Base-by-base conservation (phyloP, 2,888 invertebrate species). In the Brachynemurus nebulosus region DNA sequence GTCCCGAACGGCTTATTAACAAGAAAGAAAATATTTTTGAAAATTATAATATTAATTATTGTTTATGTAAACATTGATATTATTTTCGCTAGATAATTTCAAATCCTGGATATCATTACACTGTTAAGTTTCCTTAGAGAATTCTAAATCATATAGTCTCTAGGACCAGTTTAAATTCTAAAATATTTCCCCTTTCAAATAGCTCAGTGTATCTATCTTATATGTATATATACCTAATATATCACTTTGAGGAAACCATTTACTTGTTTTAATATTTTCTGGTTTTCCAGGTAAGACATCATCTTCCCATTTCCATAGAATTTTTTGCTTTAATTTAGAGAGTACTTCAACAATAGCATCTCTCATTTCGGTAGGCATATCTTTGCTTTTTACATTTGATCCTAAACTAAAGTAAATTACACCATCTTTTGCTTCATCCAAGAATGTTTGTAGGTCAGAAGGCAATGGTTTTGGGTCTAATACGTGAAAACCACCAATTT, bases 301-400 rank as follows among this genome's bases (percentile, higher is more conserved):
- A 2, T 59, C 58, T 47, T 73, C 72, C 63, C 68, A 72, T 55
- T 72, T 73, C 55, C 72, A 60, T 8, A 74, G 52, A 21, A 74
- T 62, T 30, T 58, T 60, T 34, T 61, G 17, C 19, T 4, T 12
- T 5, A 37, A 5, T 18, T 17, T 16, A 17, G 11, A n/a, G 17
- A 37, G 19, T 16, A 37, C 37, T 11, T 37, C 19, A 16, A 37
- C n/a, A 37, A 37, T 18, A 2, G 49, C 51, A 14, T 52, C 45
- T 11, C 53, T 47, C 25, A 48, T 54, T 37, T 53, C 51, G 17
- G 48, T 45, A 2, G 60, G 54, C 44, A 64, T 44, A 1, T 53
- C 44, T 18, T 49, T 47, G 33, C 57, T 57, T 45, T 54, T 51
- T 12, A 62, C 47, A 42, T 58, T 57, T 1, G 63, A 59, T 2